A percentile compares a stretch with the other conserved stretches of the same genome.
These are phyloP conservation scores for Cyprinus carpio DNA, from an alignment of 2,113 vertebrate species.

Conservation along the genomic window DNA sequence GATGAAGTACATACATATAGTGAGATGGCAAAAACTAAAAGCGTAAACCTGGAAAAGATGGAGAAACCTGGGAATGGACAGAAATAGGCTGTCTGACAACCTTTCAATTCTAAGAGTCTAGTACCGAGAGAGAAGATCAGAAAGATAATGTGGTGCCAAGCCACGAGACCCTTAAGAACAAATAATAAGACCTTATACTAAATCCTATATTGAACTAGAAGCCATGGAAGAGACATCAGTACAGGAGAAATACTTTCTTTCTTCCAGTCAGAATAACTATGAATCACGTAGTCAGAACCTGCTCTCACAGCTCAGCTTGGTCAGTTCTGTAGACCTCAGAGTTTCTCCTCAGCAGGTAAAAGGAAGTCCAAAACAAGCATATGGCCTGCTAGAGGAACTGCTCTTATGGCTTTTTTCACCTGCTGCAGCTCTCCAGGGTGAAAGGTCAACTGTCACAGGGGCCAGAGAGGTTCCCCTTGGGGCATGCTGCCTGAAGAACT, in stretches of 20 bases:
- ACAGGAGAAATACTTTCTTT: neutral
- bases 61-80: neutral
- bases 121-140: neutral
- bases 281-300: neutral
- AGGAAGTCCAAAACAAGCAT: slow-evolving; percentile 60
- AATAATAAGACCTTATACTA: neutral
- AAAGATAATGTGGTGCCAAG: neutral
- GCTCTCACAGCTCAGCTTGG: slow-evolving; percentile 19
- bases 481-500: slow-evolving; percentile 66
- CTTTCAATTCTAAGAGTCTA: neutral
- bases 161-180: neutral
- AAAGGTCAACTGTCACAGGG: slow-evolving; percentile 75
- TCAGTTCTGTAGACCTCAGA: slow-evolving; percentile 42
- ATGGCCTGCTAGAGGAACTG: slow-evolving; percentile 65
- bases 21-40: neutral
- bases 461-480: slow-evolving; percentile 61
- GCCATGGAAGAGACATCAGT: neutral
- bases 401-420: slow-evolving; percentile 51
- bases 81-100: neutral
- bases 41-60: neutral
- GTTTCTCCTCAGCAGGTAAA: slow-evolving; percentile 12
- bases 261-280: neutral
- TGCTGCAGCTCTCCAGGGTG: slow-evolving; percentile 52
- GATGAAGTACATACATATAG: neutral
- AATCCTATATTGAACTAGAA: neutral